Evolutionary conservation across 2,888 invertebrate species (phyloP).

Genomic region (Drosophila leonis): DNA sequence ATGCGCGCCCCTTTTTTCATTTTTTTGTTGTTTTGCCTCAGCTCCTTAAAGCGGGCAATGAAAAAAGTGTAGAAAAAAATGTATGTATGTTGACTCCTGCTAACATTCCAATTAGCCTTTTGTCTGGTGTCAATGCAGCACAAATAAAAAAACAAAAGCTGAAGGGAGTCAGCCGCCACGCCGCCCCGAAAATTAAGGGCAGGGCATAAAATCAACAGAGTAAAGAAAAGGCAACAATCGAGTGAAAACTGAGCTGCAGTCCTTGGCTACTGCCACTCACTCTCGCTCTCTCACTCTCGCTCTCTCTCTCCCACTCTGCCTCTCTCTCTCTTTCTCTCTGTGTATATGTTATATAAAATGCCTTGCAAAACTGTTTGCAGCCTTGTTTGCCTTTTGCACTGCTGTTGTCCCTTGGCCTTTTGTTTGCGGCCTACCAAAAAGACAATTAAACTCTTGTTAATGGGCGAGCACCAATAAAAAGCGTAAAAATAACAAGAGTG

Average conservation of each 20-base stretch:
- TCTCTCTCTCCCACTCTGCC: neutral
- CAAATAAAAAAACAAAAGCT: constrained; percentile 17
- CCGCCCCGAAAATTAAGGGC: constrained; percentile 10
- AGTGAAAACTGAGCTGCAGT: constrained; percentile 47
- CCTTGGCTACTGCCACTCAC: constrained; percentile 15
- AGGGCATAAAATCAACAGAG: constrained; percentile 19
- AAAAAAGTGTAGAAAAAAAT: constrained; percentile 18
- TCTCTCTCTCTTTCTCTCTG: neutral
- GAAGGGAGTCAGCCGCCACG: neutral
- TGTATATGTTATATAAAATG: constrained; percentile 23
- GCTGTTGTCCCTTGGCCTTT: constrained; percentile 44
- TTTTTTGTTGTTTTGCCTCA: constrained; percentile 3
- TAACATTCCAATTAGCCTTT: constrained; percentile 76
- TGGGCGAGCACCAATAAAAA: constrained; percentile 51
- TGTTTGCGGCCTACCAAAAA: constrained; percentile 61
- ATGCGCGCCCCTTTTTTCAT: constrained; percentile 12
- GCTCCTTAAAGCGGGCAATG: constrained; percentile 27
- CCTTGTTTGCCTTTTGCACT: constrained; percentile 48
- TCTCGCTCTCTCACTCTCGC: neutral
- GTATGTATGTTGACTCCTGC: constrained; percentile 44
- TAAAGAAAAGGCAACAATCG: constrained; percentile 43
- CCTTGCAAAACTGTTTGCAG: constrained; percentile 50
- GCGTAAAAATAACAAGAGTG: neutral
- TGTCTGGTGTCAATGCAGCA: constrained; percentile 74
- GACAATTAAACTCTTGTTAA: constrained; percentile 64